Evolutionary conservation across 1,140 invertebrate genomes (phyloP), one percentile per base, ranked within the genome.

Genomic region (Branchinecta lynchi): DNA sequence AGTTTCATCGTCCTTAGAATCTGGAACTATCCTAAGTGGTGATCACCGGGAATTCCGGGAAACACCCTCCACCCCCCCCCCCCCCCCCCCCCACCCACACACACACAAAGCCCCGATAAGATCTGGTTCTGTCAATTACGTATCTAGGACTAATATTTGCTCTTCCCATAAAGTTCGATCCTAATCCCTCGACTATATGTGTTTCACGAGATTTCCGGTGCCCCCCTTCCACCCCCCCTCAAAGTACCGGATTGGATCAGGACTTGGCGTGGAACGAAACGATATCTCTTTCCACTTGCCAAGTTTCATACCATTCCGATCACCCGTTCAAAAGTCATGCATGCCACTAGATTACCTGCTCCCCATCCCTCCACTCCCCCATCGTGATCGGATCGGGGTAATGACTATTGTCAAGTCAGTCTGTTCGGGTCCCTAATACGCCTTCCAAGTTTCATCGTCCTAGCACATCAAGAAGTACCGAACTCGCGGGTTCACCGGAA

Each of bases 71-170:
- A n/a, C n/a, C n/a, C n/a, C n/a, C n/a, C n/a, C n/a, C n/a, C n/a
- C n/a, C n/a, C n/a, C n/a, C n/a, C 46, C n/a, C 46, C n/a, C 46
- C 46, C 46, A 9, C 46, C 46, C 9, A 51, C 46, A 9, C 46
- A 9, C 46, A 9, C 9, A 51, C 9, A 51, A n/a, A 9, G 46
- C 9, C 9, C 46, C 9, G 46, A 51, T 51, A 9, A 9, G 46
- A 9, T 51, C 46, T 51, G 46, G 46, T 51, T 51, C 9, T 9
- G 46, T 51, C 46, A 51, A 51, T 51, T n/a, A 9, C 46, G 46
- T 51, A 51, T 51, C 46, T 51, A 51, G 46, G 46, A 51, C 46
- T 51, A 9, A 51, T 51, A n/a, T n/a, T 51, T 51, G n/a, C n/a
- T n/a, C n/a, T 51, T 51, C 46, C 46, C 46, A 51, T n/a, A 9